phyloP scores from a whole-genome alignment of 2,888 invertebrate species.

The Tachina fera region DNA sequence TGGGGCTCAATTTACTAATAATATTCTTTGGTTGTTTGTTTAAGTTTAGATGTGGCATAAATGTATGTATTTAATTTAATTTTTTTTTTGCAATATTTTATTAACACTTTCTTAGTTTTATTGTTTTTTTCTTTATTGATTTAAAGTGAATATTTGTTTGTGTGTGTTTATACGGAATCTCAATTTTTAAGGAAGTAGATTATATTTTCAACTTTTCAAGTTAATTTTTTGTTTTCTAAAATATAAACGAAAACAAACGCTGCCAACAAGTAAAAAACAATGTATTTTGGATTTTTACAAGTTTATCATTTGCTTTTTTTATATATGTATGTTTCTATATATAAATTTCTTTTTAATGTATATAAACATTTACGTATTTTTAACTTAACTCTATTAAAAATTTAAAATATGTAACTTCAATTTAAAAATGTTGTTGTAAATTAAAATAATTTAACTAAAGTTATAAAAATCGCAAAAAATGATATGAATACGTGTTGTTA shows the following conservation, averaged over 20 bases:
- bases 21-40: conserved; percentile 26
- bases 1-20: conserved; percentile 32
- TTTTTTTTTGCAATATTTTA: conserved; percentile 24
- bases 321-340: background rate
- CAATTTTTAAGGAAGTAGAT: conserved; percentile 78
- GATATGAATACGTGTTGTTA: conserved; percentile 55
- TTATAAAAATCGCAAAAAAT: conserved; percentile 42
- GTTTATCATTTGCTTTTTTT: conserved; percentile 37
- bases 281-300: conserved; percentile 26
- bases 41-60: conserved; percentile 1
- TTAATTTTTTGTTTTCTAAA: conserved; percentile 9
- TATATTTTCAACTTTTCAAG: conserved; percentile 41
- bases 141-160: conserved; percentile 37
- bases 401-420: conserved; percentile 14
- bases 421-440: conserved; percentile 28
- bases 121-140: conserved; percentile 18
- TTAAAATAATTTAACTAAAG: conserved; percentile 60
- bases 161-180: conserved; percentile 78
- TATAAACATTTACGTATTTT: conserved; percentile 37
- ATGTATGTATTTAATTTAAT: background rate
- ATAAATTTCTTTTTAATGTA: conserved; percentile 26
- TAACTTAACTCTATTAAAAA: conserved; percentile 44
- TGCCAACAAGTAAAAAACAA: conserved; percentile 24
- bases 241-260: conserved; percentile 2
- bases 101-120: conserved; percentile 40